Evolutionary conservation across 2,113 vertebrate genomes (phyloP).

Genomic region (Calidris pugnax): DNA sequence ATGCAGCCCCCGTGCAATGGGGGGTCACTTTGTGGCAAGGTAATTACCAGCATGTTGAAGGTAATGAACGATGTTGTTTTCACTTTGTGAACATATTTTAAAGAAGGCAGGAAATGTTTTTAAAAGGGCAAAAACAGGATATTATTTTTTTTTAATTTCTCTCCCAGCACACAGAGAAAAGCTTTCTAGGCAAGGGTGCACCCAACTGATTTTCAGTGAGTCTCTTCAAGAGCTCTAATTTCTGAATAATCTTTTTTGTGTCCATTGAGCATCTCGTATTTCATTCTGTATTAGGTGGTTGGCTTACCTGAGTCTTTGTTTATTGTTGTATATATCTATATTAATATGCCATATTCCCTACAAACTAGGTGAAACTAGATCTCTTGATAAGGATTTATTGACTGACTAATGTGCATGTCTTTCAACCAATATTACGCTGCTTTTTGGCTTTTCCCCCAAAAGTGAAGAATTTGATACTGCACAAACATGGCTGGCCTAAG

Average conservation of each 20-base stretch:
- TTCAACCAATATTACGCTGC: background rate
- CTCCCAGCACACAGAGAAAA: background rate
- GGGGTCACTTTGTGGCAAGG: conserved; percentile 14
- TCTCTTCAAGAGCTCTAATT: background rate
- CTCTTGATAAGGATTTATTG: background rate
- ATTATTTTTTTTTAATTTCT: background rate
- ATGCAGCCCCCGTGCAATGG: background rate
- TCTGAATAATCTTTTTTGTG: background rate
- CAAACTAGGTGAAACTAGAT: background rate
- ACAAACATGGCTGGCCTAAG: background rate
- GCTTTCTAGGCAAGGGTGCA: background rate
- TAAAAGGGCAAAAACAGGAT: background rate
- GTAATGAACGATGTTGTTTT: conserved; percentile 34
- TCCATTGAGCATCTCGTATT: background rate
- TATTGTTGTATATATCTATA: background rate
- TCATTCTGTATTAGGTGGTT: background rate
- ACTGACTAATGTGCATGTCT: background rate
- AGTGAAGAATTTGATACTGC: background rate
- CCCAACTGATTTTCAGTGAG: background rate
- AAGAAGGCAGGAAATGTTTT: background rate
- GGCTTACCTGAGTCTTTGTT: background rate
- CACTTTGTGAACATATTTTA: background rate
- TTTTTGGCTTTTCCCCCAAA: background rate
- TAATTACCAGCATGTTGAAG: conserved; percentile 13
- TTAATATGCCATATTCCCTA: background rate